Base-by-base conservation (phyloP, 1,140 invertebrate species). In the Aricia agestis region DNA sequence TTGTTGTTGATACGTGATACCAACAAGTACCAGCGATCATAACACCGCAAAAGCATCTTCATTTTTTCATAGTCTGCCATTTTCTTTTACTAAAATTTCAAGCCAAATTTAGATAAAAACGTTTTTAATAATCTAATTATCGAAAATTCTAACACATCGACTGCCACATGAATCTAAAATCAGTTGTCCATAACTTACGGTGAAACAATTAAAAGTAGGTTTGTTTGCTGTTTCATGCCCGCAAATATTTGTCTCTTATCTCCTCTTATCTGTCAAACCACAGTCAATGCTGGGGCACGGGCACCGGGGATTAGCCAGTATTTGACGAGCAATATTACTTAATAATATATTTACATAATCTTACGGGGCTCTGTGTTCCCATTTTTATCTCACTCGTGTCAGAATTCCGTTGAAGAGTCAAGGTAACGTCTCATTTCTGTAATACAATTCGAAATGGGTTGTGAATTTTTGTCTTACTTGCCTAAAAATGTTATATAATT, bases 211-310 rank as follows among this genome's bases (percentile, higher is more conserved):
- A 32, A 42, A 83, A 80, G 76, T 73, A 78, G 74, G 74, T 72
- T 72, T 76, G 77, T 76, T 77, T 83, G 81, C 81, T 86, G 79
- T 86, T 85, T 88, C 79, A 88, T 79, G 78, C 73, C 71, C 57
- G 83, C 80, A 86, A 90, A 90, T 90, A 89, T 90, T 90, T 85
- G 81, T 78, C 70, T 78, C 80, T 89, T 90, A 91, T 91, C 89
- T 84, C 75, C 77, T 80, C 79, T 91, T 91, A 91, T 91, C 89
- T 91, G 89, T 89, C 89, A 91, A 91, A 91, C 82, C 83, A 80
- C 85, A 89, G 89, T 91, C 89, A 91, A 90, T 91, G 83, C 82
- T 76, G 80, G 82, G 82, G 82, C 87, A 85, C 88, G 85, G 80
- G 81, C 83, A 78, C 65, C 68, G 74, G 68, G 68, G 73, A 70